Evolutionary conservation across 1,140 invertebrate species (phyloP).

Genomic region (Fopius arisanus): DNA sequence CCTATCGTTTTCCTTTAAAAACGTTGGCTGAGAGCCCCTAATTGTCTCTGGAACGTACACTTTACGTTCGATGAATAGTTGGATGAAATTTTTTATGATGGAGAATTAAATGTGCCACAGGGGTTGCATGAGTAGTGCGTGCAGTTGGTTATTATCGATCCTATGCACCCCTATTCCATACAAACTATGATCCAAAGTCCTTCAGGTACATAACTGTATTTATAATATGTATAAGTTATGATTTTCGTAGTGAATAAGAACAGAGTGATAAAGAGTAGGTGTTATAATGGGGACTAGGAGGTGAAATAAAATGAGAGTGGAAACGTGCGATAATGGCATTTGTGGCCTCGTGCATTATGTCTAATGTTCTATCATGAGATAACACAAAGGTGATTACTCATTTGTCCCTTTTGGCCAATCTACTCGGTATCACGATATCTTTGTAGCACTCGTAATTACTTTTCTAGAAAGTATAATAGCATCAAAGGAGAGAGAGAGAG

Average conservation of each 20-base stretch:
- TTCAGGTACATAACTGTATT: background rate
- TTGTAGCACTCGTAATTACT: constrained; percentile 25
- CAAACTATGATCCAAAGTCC: background rate
- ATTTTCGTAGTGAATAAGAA: background rate
- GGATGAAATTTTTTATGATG: background rate
- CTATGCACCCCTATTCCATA: background rate
- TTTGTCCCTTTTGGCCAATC: constrained; percentile 27
- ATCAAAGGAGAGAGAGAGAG: constrained; percentile 1
- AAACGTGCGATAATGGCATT: constrained; percentile 10
- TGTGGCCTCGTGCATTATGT: constrained; percentile 33
- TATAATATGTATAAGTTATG: constrained; percentile 4
- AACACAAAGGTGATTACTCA: constrained; percentile 39
- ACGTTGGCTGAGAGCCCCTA: background rate
- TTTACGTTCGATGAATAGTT: background rate
- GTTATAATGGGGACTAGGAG: constrained; percentile 1
- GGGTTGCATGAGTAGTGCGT: background rate
- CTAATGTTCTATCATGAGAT: constrained; percentile 43
- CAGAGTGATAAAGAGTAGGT: background rate
- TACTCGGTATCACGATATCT: constrained; percentile 25
- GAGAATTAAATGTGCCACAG: background rate
- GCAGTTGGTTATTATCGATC: background rate
- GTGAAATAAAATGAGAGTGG: background rate
- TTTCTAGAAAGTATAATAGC: background rate
- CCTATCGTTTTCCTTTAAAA: background rate
- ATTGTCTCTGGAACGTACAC: background rate